Evolutionary conservation across 2,888 invertebrate species (phyloP), one percentile per base, ranked within the genome.

Genomic region (Bhutanitis thaidina): DNA sequence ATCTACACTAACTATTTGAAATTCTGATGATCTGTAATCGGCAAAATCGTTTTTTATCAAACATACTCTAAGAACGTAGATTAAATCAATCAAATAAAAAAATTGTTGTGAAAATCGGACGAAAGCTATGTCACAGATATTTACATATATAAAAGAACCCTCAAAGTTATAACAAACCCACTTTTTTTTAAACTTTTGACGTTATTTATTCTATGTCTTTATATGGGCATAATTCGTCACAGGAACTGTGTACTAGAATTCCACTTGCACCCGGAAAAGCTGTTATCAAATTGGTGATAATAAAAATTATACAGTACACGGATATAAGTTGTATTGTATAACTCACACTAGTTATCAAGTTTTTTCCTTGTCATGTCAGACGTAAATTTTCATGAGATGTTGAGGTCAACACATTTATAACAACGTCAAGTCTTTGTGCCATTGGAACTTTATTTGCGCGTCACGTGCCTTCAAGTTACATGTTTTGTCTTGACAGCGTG

Each of bases 211-310:
- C 5, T n/a, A 30, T 9, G 3, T 1, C 1, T n/a, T 30, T 10
- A 30, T 30, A n/a, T 30, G 30, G 30, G 10, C 30, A 30, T 30
- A 9, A n/a, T n/a, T 30, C 4, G 7, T 5, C 34, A 29, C 13
- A 27, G 41, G 27, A 34, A 48, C 41, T 20, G 30, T 36, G 14
- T 27, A 9, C 1, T 12, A 36, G 9, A 27, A 14, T 25, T 35
- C 25, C 10, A n/a, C 30, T n/a, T 36, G 37, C 43, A 43, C 49
- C 49, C 41, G 49, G 43, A 49, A 49, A 13, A 8, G 7, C 7
- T 15, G 41, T 43, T 49, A 43, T 37, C 49, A 49, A 25, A 30
- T 7, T 16, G 7, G 10, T 30, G 37, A 49, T 49, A 49, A 49
- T 14, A 35, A 1, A 3, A 20, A 20, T 20, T 20, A 5, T 20